phyloP scores from a whole-genome alignment of 1,140 invertebrate species.

The Mactra quadrangularis region DNA sequence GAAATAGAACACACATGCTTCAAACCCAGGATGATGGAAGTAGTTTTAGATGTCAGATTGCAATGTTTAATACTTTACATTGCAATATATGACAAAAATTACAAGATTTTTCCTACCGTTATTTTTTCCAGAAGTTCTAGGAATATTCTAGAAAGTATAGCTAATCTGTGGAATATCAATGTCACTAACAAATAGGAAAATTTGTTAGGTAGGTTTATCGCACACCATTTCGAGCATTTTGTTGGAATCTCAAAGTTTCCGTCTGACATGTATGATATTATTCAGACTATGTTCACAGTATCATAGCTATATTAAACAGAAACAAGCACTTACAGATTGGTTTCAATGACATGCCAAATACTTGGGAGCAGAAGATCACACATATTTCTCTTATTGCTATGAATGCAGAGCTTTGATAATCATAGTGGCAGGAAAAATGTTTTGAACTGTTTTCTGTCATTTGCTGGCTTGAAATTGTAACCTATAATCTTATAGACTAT shows the following conservation, averaged over 20 bases:
- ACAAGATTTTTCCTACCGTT: too few species aligned
- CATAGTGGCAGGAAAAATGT: too few species aligned
- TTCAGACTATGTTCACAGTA: neutral
- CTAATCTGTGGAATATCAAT: constrained; percentile 20
- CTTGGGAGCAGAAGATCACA: too few species aligned
- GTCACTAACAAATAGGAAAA: constrained; percentile 15
- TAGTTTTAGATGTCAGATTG: constrained; percentile 37
- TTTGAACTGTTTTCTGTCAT: too few species aligned
- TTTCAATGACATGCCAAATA: too few species aligned
- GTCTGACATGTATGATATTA: constrained; percentile 27
- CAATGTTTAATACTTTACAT: neutral
- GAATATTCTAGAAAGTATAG: too few species aligned
- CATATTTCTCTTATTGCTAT: too few species aligned
- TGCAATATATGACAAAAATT: too few species aligned
- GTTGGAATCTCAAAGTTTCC: constrained; percentile 1
- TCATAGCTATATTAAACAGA: constrained; percentile 20
- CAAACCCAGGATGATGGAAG: constrained; percentile 30
- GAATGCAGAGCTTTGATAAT: too few species aligned
- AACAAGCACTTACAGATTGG: neutral
- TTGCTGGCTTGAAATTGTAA: too few species aligned
- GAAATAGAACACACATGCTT: constrained; percentile 19
- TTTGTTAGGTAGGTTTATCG: constrained; percentile 15
- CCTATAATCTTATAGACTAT: too few species aligned
- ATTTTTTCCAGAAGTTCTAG: too few species aligned
- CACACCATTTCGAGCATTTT: constrained; percentile 7